These are phyloP conservation scores for Toxonevra muliebris DNA, from an alignment of 2,888 invertebrate genomes.

Conservation along the genomic window DNA sequence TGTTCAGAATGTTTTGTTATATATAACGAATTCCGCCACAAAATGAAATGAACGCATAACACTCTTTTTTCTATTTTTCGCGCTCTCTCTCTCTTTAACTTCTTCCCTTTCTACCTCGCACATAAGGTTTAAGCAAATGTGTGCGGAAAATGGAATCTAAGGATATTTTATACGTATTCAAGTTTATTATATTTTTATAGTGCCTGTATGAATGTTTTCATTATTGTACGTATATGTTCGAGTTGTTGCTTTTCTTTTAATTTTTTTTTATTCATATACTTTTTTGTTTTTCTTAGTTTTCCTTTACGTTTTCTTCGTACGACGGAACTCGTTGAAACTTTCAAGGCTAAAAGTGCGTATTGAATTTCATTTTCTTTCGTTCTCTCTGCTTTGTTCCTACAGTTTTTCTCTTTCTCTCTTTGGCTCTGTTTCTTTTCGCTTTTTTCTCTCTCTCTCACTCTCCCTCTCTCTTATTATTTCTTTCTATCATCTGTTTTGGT, in stretches of 20 bases:
- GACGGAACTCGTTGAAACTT: background rate
- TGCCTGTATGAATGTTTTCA: background rate
- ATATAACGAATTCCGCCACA: no score
- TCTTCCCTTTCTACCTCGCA: no score
- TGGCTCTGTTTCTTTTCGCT: background rate
- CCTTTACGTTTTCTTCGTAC: background rate
- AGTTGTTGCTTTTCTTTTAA: background rate
- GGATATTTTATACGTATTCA: no score
- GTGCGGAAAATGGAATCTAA: no score
- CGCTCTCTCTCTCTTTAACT: no score
- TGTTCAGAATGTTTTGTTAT: no score
- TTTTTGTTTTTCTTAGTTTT: background rate
- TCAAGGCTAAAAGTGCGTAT: slow-evolving; percentile 31
- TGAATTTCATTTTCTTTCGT: slow-evolving; percentile 10
- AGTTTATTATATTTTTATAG: no score
- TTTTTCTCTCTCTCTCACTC: slow-evolving; percentile 5
- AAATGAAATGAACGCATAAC: no score
- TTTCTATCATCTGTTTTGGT: background rate
- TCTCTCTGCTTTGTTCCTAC: background rate
- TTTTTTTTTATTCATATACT: background rate
- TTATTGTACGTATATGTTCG: background rate
- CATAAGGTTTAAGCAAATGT: no score
- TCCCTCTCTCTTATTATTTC: background rate
- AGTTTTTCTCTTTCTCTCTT: background rate
- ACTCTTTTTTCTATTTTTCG: no score